These are phyloP conservation scores for Orthosia cruda DNA, from an alignment of 2,888 invertebrate species.

Conservation along the genomic window DNA sequence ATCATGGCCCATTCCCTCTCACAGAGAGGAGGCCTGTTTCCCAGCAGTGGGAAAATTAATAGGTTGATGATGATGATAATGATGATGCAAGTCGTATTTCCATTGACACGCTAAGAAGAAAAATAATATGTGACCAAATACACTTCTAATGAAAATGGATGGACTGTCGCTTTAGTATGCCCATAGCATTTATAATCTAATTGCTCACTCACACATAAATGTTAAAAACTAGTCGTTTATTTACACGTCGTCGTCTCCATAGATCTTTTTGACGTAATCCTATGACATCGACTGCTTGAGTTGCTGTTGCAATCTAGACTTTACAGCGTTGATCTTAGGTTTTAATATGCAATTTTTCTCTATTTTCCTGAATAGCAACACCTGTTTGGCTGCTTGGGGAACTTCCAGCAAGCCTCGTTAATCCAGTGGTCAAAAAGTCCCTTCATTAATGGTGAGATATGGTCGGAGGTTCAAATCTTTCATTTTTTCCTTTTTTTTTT, in stretches of 20 bases:
- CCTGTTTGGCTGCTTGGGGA: not conserved
- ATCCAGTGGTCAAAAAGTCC: not conserved
- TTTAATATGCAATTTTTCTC: not conserved
- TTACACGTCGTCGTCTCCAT: not conserved
- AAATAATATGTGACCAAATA: no score
- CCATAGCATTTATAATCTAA: no score
- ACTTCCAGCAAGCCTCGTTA: not conserved
- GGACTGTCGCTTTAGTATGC: not conserved
- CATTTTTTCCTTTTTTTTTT: no score
- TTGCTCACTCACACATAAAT: no score
- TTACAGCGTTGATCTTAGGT: not conserved
- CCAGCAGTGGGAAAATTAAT: no score
- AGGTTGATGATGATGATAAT: no score
- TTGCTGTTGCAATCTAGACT: conserved; percentile 1
- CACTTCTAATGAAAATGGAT: not conserved
- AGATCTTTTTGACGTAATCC: not conserved
- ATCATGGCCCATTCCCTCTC: no score
- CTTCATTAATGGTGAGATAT: no score
- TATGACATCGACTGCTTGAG: not conserved
- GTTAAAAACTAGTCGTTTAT: not conserved
- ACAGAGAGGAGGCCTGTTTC: no score
- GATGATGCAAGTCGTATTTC: no score
- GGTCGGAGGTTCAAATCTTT: no score
- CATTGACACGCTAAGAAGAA: no score
- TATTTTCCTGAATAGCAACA: not conserved